Evolutionary conservation across 1,140 invertebrate species (phyloP).

Genomic region (Habropoda laboriosa): DNA sequence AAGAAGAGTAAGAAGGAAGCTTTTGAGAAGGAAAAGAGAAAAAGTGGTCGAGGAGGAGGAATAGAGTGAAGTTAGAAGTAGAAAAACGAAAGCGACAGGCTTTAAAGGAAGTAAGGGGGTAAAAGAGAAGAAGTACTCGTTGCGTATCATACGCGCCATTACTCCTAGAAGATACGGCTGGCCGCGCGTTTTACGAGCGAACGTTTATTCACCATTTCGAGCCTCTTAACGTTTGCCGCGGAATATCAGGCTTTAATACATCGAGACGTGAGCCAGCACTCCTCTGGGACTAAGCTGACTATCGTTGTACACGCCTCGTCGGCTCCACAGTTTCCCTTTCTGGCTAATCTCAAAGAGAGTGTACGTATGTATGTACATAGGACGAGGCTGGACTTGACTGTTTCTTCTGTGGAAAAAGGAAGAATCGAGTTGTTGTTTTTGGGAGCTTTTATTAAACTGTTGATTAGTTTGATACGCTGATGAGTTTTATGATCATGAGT

Average conservation of each 20-base stretch:
- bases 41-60: neutral
- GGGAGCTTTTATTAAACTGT: neutral
- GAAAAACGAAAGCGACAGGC: neutral
- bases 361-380: too few relatives aligned
- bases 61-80: neutral
- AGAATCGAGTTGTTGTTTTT: neutral
- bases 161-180: slow-evolving; percentile 72
- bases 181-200: slow-evolving; percentile 75
- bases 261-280: slow-evolving; percentile 53
- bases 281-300: neutral
- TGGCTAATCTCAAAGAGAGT: too few relatives aligned
- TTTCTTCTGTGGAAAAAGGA: too few relatives aligned
- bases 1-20: neutral
- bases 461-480: neutral
- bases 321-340: neutral
- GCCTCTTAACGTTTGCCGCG: slow-evolving; percentile 68
- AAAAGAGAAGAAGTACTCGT: slow-evolving; percentile 19
- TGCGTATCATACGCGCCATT: slow-evolving; percentile 71
- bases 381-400: too few relatives aligned
- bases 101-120: neutral
- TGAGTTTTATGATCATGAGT: neutral
- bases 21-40: neutral
- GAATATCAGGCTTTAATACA: slow-evolving; percentile 70
- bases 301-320: neutral
- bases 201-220: slow-evolving; percentile 78